A percentile compares a stretch with the other conserved stretches of the same genome.
Conservation (phyloP, 2,113 vertebrate genomes). For the Podocnemis expansa region DNA sequence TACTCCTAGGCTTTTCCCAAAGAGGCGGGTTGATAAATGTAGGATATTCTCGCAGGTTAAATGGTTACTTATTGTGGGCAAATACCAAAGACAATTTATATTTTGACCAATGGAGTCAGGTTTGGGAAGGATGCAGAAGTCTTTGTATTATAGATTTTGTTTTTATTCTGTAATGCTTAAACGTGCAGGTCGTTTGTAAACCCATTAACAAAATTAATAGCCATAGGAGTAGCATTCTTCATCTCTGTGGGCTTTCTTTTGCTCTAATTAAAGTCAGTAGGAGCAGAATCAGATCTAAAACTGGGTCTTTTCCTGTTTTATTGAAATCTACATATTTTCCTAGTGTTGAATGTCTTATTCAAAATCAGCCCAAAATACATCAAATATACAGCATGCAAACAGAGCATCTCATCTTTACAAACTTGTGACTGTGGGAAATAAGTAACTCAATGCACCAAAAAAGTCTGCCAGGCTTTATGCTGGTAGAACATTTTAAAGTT, state of each 20-base stretch:
- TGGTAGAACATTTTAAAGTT: not conserved
- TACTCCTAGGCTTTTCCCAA: slow-evolving; percentile 31
- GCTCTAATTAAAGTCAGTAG: slow-evolving; percentile 9
- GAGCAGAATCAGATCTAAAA: not conserved
- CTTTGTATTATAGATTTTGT: slow-evolving; percentile 36
- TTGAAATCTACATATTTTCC: not conserved
- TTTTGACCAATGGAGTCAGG: slow-evolving; percentile 39
- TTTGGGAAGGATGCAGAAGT: slow-evolving; percentile 11
- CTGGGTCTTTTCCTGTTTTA: not conserved
- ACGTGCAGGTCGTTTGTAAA: not conserved
- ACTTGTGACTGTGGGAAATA: not conserved
- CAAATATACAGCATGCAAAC: not conserved
- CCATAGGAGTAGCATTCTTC: not conserved
- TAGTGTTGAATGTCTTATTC: not conserved
- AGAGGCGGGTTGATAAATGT: not conserved
- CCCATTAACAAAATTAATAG: not conserved
- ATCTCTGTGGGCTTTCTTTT: slow-evolving; percentile 12
- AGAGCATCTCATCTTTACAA: not conserved
- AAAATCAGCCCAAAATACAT: not conserved
- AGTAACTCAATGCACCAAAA: no score
- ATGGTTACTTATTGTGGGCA: slow-evolving; percentile 38
- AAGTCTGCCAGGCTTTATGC: not conserved
- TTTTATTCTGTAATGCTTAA: slow-evolving; percentile 12
- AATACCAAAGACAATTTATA: slow-evolving; percentile 39
- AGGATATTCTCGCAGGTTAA: slow-evolving; percentile 8